Base-by-base conservation (phyloP, 2,888 invertebrate species). In the Caenorhabditis macrosperma region DNA sequence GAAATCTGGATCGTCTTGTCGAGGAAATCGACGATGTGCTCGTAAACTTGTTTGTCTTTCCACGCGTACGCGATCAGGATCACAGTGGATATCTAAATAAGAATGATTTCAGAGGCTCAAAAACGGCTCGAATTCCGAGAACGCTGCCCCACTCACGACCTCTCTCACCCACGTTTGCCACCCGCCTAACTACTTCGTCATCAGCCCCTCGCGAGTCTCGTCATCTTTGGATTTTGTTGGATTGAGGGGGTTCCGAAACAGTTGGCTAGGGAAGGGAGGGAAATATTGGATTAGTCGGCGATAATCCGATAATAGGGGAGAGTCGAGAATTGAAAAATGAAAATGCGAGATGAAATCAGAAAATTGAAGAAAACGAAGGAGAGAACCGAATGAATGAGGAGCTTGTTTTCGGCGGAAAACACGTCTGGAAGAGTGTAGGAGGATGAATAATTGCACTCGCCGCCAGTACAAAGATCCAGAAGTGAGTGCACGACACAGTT, bases 11-110 rank as follows among this genome's bases (percentile, higher is more conserved):
- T 86, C 2, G 89, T 89, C 66, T 82, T 84, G 63, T 85, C 89
- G 59, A 89, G 54, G 66, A 88, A 89, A 44, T 89, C 89, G n/a
- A 88, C 85, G 9, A 89, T 41, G 54, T 89, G 86, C 59, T 89
- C 88, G 76, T 86, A 88, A 10, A 86, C 81, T 41, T 82, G 81
- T 66, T 83, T 86, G 67, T 86, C 85, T 60, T 81, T 78, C 75
- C 82, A 85, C 12, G 81, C 83, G 67, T 88, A 89, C 41, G 76
- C 52, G 1, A 78, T 28, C 12, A 82, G 69, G 26, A 78, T 66
- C 2, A 81, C 28, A 3, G 76, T 60, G 4, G 82, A 81, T 24
- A 82, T 77, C 84, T 84, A 84, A 72, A 61, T 41, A 50, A 41
- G 28, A 2, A 60, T 38, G 35, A 57, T 24, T 59, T 33, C 24